These are phyloP conservation scores for Palaemon carinicauda DNA, from an alignment of 1,140 invertebrate genomes.

Conservation along the genomic window DNA sequence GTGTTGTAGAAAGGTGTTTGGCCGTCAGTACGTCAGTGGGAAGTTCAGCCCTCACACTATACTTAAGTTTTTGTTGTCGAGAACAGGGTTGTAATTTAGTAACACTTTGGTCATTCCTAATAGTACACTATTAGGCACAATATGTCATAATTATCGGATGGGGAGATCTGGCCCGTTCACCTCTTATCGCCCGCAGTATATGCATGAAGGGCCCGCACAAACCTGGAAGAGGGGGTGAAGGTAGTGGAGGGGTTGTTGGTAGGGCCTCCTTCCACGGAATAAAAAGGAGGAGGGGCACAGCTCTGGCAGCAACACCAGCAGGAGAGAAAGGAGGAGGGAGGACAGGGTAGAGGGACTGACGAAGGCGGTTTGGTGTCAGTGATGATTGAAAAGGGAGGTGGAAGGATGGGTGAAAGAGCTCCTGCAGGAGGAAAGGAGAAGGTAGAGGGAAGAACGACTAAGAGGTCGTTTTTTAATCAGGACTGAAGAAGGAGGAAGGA, in stretches of 20 bases:
- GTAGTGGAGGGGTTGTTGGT: too few relatives aligned
- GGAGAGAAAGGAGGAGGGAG: neutral
- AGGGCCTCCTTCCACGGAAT: neutral
- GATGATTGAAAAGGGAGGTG: neutral
- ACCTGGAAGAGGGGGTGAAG: neutral
- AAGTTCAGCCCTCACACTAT: too few relatives aligned
- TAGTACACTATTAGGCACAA: neutral
- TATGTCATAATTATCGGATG: neutral
- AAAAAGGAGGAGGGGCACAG: too few relatives aligned
- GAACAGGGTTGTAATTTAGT: neutral
- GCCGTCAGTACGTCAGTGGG: too few relatives aligned
- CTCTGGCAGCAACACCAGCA: too few relatives aligned
- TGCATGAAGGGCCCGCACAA: neutral
- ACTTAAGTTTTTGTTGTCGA: too few relatives aligned
- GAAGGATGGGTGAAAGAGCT: neutral
- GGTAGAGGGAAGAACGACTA: too few relatives aligned
- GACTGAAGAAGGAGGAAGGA: too few relatives aligned
- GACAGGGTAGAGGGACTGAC: neutral
- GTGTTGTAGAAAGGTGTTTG: too few relatives aligned
- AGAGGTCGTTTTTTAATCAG: too few relatives aligned
- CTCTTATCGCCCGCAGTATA: neutral
- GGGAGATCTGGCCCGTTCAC: neutral
- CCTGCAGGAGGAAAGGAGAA: too few relatives aligned
- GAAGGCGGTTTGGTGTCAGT: neutral
- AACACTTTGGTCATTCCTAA: neutral